A percentile compares a stretch with the other conserved stretches of the same genome.
These are phyloP conservation scores for Eremophila alpestris DNA, from an alignment of 2,797 vertebrate genomes.

Conservation along the genomic window DNA sequence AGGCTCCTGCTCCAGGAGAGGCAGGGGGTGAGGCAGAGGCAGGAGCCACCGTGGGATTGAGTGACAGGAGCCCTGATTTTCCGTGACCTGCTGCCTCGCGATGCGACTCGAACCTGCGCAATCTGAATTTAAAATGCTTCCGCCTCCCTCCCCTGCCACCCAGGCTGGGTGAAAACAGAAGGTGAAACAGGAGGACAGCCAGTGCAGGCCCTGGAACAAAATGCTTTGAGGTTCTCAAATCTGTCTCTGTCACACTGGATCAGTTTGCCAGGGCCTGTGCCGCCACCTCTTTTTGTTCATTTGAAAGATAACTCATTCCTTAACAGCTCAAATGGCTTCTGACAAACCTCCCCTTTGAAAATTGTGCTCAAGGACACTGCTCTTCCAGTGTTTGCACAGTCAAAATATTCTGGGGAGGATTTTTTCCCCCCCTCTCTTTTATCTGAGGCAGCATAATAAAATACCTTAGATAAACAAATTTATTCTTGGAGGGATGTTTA, in stretches of 20 bases:
- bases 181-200: slow-evolving; percentile 39
- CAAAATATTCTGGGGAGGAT: slow-evolving; percentile 24
- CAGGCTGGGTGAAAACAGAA: slow-evolving; percentile 1
- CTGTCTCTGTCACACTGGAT: slow-evolving; percentile 48
- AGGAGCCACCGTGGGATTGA: neutral
- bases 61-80: slow-evolving; percentile 29
- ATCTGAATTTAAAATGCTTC: slow-evolving; percentile 25
- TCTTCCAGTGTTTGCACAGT: slow-evolving; percentile 60
- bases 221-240: slow-evolving; percentile 46
- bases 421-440: neutral
- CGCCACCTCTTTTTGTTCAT: slow-evolving; percentile 38
- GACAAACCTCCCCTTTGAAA: slow-evolving; percentile 61
- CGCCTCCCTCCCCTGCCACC: neutral
- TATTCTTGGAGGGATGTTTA: slow-evolving; percentile 69
- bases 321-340: slow-evolving; percentile 59
- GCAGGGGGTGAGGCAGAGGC: neutral
- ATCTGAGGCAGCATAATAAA: slow-evolving; percentile 68
- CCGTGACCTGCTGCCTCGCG: neutral
- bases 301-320: slow-evolving; percentile 54
- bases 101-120: neutral
- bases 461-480: slow-evolving; percentile 73
- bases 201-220: slow-evolving; percentile 36
- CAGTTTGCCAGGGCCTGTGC: slow-evolving; percentile 4
- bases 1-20: neutral
- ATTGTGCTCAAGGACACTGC: slow-evolving; percentile 60